These are phyloP conservation scores for Eurytoma adleriae DNA, from an alignment of 2,888 invertebrate genomes.

Conservation along the genomic window DNA sequence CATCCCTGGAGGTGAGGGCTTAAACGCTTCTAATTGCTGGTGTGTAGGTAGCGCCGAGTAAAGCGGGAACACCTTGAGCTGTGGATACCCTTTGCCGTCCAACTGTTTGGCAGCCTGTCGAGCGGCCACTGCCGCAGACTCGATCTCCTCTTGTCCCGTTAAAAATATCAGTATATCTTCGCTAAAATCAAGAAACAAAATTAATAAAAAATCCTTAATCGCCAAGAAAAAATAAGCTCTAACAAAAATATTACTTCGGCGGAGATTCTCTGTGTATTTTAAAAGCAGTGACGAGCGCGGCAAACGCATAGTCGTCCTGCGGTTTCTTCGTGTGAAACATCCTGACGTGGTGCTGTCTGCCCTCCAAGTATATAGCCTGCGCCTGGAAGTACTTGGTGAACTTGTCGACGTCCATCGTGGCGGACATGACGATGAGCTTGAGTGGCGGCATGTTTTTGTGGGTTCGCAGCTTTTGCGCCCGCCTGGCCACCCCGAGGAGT, in stretches of 20 bases:
- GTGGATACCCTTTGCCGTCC: constrained; percentile 79
- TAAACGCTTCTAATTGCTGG: constrained; percentile 93
- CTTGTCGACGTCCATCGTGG: constrained; percentile 97
- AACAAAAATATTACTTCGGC: constrained; percentile 80
- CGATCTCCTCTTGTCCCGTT: constrained; percentile 98
- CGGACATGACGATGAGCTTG: constrained; percentile 93
- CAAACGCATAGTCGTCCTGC: constrained; percentile 90
- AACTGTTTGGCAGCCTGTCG: constrained; percentile 84
- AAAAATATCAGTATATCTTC: constrained; percentile 95
- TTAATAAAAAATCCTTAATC: neutral
- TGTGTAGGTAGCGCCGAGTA: constrained; percentile 93
- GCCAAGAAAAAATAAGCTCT: neutral
- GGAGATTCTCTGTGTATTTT: constrained; percentile 91
- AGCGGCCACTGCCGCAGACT: constrained; percentile 87
- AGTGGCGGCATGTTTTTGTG: constrained; percentile 80
- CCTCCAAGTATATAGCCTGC: constrained; percentile 92
- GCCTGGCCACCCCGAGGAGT: constrained; percentile 93
- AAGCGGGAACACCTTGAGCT: constrained; percentile 88
- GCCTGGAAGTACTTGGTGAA: constrained; percentile 93
- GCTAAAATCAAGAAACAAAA: constrained; percentile 77
- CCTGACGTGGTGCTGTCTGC: constrained; percentile 89
- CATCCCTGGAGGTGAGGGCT: constrained; percentile 82
- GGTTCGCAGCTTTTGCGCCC: constrained; percentile 87
- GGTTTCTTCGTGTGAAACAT: constrained; percentile 84
- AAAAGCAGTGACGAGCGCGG: constrained; percentile 91